phyloP scores from a whole-genome alignment of 2,113 vertebrate genomes.

The Hystrix brachyura region DNA sequence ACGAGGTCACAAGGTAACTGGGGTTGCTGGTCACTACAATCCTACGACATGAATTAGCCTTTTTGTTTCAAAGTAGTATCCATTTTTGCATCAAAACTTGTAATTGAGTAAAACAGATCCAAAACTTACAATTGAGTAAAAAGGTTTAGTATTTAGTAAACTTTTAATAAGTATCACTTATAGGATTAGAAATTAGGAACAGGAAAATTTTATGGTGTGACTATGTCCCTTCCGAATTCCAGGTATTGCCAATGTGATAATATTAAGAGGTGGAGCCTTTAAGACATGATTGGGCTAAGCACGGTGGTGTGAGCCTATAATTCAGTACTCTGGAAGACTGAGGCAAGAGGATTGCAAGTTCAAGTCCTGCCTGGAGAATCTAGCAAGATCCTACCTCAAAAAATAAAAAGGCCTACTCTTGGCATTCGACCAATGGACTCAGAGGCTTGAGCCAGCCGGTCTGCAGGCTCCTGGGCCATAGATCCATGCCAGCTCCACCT shows the following conservation, averaged over 20 bases:
- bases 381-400: not conserved
- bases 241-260: not conserved
- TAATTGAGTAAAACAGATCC: not conserved
- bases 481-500: too few relatives aligned
- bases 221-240: not conserved
- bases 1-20: not conserved
- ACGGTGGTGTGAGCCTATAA: not conserved
- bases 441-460: too few relatives aligned
- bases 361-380: not conserved
- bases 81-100: constrained; percentile 15
- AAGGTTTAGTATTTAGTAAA: not conserved
- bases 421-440: too few relatives aligned
- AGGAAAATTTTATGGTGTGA: not conserved
- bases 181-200: not conserved
- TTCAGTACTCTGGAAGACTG: not conserved
- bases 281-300: not conserved
- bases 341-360: not conserved
- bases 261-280: not conserved
- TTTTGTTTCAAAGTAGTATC: not conserved
- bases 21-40: not conserved
- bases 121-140: not conserved
- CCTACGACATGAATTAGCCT: not conserved
- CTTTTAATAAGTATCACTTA: not conserved
- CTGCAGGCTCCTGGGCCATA: too few relatives aligned
- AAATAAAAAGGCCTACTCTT: not conserved